A percentile compares a stretch with the other conserved stretches of the same genome.
phyloP scores from a whole-genome alignment of 2,113 vertebrate genomes.

The Microcebus lehilahytsara region DNA sequence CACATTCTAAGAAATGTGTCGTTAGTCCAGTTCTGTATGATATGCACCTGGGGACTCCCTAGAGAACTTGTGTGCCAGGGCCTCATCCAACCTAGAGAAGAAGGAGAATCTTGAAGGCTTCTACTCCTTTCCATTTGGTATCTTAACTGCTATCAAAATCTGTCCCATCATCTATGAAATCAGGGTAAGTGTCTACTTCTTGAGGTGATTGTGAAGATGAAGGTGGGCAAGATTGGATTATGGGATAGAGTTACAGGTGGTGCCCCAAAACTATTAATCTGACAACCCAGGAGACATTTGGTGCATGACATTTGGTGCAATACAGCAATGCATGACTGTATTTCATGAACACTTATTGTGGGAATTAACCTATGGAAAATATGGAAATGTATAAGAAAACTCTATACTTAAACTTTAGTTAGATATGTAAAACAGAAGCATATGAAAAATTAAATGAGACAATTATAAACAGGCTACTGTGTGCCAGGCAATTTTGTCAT shows the following conservation, averaged over 20 bases:
- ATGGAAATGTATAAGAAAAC: not conserved
- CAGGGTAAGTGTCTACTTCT: not conserved
- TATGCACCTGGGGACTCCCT: not conserved
- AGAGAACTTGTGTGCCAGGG: not conserved
- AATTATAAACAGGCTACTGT: not conserved
- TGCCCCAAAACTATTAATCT: not conserved
- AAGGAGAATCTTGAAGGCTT: not conserved
- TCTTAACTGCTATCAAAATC: not conserved
- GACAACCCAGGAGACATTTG: not conserved
- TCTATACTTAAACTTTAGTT: not conserved
- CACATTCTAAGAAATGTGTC: not conserved
- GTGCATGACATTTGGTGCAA: too few relatives aligned
- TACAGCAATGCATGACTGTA: not conserved
- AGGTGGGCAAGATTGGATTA: not conserved
- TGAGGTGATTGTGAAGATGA: not conserved
- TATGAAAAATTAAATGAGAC: slow-evolving; percentile 19
- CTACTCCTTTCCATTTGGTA: not conserved
- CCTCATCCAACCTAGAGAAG: not conserved
- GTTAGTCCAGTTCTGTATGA: not conserved
- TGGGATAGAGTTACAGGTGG: not conserved
- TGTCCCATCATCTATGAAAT: not conserved
- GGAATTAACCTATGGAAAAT: slow-evolving; percentile 31
- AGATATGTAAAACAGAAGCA: not conserved
- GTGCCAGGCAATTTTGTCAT: not conserved
- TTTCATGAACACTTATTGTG: not conserved